These are phyloP conservation scores for Camelus dromedarius DNA, from an alignment of 2,113 vertebrate species.

Conservation along the genomic window DNA sequence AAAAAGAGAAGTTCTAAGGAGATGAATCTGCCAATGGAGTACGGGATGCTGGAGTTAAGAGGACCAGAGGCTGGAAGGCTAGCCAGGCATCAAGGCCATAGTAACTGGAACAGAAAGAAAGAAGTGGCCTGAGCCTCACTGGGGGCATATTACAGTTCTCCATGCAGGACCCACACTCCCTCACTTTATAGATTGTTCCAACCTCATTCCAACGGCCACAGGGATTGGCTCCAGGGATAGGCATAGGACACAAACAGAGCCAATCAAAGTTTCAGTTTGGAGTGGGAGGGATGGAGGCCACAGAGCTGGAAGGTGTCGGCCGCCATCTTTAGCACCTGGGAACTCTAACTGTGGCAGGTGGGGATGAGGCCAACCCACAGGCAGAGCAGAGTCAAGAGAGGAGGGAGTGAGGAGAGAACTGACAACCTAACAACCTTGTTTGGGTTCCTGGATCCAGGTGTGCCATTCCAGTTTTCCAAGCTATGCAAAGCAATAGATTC, in stretches of 20 bases:
- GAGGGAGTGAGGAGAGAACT: not conserved
- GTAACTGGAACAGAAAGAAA: not conserved
- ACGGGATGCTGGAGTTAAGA: not conserved
- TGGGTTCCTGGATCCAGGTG: not conserved
- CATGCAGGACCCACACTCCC: not conserved
- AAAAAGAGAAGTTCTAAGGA: not conserved
- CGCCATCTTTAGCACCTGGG: rapidly evolving
- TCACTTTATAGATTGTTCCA: not conserved
- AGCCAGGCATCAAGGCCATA: too few species aligned
- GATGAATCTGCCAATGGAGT: not conserved
- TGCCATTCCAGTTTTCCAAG: not conserved
- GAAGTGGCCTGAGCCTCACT: not conserved
- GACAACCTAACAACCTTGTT: not conserved
- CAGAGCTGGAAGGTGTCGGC: not conserved
- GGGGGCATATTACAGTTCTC: rapidly evolving
- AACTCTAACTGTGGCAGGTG: not conserved
- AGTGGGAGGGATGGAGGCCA: not conserved
- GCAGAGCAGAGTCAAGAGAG: not conserved
- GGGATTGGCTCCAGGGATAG: not conserved
- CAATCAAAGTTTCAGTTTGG: not conserved
- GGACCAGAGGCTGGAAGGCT: not conserved
- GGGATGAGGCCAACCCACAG: not conserved
- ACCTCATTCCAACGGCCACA: too few species aligned
- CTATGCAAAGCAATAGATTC: not conserved
- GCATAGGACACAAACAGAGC: not conserved